A percentile compares a stretch with the other conserved stretches of the same genome.
These are phyloP conservation scores for Planiliza haematocheilus DNA, from an alignment of 2,113 vertebrate genomes.

Conservation along the genomic window DNA sequence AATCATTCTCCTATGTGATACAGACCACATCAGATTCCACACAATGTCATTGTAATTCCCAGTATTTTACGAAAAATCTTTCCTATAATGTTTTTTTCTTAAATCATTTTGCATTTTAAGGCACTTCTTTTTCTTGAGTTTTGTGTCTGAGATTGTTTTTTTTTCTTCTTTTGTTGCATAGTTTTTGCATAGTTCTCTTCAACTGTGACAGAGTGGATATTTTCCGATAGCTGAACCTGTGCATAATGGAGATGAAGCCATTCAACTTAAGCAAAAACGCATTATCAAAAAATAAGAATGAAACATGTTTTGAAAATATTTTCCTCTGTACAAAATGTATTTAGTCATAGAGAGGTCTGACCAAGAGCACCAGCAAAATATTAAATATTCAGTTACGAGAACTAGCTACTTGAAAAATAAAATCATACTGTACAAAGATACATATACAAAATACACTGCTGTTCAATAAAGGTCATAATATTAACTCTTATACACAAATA, in stretches of 20 bases:
- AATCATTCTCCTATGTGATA: constrained; percentile 17
- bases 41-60: background rate
- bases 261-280: constrained; percentile 39
- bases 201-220: constrained; percentile 14
- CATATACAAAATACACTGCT: constrained; percentile 85
- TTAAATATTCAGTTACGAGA: constrained; percentile 75
- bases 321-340: constrained; percentile 78
- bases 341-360: constrained; percentile 65
- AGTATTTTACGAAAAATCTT: background rate
- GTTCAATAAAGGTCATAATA: constrained; percentile 82
- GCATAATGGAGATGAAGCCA: constrained; percentile 31
- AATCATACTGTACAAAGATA: constrained; percentile 87
- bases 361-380: constrained; percentile 78
- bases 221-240: constrained; percentile 13
- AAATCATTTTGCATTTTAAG: constrained; percentile 12
- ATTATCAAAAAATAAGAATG: constrained; percentile 47
- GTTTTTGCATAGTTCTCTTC: constrained; percentile 3
- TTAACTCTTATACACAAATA: constrained; percentile 90
- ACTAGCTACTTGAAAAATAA: constrained; percentile 68
- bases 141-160: background rate
- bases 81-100: constrained; percentile 7
- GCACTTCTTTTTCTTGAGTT: constrained; percentile 1
- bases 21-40: constrained; percentile 10
- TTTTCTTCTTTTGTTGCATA: constrained; percentile 5
- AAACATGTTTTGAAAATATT: constrained; percentile 69